A percentile compares a stretch with the other conserved stretches of the same genome.
Conservation (phyloP, 2,888 invertebrate genomes). For the Chloroclysta siterata region DNA sequence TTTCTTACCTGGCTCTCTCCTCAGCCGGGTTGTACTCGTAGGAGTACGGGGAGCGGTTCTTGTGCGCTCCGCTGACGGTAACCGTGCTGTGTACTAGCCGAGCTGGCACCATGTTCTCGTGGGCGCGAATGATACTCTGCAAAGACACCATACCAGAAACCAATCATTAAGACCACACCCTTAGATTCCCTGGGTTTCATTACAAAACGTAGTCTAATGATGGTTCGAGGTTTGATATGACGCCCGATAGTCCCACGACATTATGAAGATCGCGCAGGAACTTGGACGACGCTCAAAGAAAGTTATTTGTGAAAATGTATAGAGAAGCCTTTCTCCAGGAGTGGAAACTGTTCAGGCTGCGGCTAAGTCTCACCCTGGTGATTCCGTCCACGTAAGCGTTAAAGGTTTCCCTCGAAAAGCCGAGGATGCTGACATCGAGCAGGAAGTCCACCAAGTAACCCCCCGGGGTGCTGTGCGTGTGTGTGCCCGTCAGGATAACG, state of each 20-base stretch:
- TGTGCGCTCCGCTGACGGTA: conserved; percentile 87
- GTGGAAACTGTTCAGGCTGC: too few relatives aligned
- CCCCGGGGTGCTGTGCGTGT: conserved; percentile 95
- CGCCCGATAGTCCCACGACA: too few relatives aligned
- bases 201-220: too few relatives aligned
- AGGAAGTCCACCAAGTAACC: conserved; percentile 94
- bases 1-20: conserved; percentile 88
- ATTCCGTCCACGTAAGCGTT: conserved; percentile 76
- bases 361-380: conserved; percentile 62
- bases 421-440: conserved; percentile 93
- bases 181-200: background rate
- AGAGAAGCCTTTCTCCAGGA: too few relatives aligned
- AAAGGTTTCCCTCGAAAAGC: conserved; percentile 84
- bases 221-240: too few relatives aligned
- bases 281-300: too few relatives aligned
- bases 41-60: conserved; percentile 92
- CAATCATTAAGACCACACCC: background rate
- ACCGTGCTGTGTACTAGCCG: conserved; percentile 86
- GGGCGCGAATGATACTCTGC: conserved; percentile 77
- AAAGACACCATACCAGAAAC: conserved; percentile 37
- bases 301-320: too few relatives aligned
- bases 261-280: too few relatives aligned
- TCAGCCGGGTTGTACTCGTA: conserved; percentile 89
- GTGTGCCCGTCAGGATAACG: conserved; percentile 94
- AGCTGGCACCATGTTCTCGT: conserved; percentile 79